A percentile compares a stretch with the other conserved stretches of the same genome.
These are phyloP conservation scores for Agriopis aurantiaria DNA, from an alignment of 2,888 invertebrate genomes.

Conservation along the genomic window DNA sequence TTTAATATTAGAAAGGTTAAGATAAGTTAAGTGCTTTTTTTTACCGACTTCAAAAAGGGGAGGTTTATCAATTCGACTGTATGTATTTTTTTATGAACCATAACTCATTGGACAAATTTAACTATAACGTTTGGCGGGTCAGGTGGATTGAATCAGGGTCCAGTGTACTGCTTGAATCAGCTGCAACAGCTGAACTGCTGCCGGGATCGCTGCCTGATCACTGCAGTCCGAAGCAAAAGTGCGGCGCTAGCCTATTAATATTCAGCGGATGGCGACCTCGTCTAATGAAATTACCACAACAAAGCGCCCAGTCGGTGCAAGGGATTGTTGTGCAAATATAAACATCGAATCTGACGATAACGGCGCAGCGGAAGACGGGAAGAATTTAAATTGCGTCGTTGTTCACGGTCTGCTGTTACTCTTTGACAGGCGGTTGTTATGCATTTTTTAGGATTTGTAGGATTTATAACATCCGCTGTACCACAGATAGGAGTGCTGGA, in stretches of 20 bases:
- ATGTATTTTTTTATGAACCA: no score
- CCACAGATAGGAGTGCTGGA: neutral
- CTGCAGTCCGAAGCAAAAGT: constrained; percentile 60
- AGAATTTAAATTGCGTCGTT: constrained; percentile 43
- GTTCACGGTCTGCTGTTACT: constrained; percentile 33
- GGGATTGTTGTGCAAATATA: constrained; percentile 80
- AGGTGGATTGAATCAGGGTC: no score
- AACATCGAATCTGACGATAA: constrained; percentile 78
- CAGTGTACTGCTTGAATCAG: neutral
- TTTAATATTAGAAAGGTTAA: no score
- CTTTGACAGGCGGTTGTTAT: constrained; percentile 25
- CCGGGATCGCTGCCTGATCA: constrained; percentile 3
- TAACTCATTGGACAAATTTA: no score
- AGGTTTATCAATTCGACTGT: no score
- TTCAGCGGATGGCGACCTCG: constrained; percentile 72
- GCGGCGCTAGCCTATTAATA: constrained; percentile 68
- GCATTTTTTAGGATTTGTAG: constrained; percentile 17
- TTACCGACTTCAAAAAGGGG: no score
- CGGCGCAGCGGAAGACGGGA: constrained; percentile 49
- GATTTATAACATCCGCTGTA: neutral
- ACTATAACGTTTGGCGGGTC: no score
- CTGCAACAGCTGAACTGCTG: no score
- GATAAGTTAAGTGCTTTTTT: no score
- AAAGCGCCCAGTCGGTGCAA: constrained; percentile 68
- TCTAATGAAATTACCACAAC: constrained; percentile 84